Evolutionary conservation across 1,140 invertebrate genomes (phyloP).

Genomic region (Nasonia giraulti): DNA sequence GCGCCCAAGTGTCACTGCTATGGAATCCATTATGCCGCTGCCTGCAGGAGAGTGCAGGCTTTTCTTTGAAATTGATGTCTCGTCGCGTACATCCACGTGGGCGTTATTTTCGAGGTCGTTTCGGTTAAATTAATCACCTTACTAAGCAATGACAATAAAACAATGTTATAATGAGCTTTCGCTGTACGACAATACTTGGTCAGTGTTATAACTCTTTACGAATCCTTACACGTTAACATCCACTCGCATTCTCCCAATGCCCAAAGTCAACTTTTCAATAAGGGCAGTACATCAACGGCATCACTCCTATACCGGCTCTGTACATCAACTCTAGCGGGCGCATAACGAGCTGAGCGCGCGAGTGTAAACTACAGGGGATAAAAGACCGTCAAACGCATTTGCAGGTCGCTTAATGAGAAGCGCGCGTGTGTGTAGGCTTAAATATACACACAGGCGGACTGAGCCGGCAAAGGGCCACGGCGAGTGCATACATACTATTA

Average conservation of each 20-base stretch:
- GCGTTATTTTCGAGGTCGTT: too few relatives aligned
- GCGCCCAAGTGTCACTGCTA: too few relatives aligned
- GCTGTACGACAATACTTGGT: too few relatives aligned
- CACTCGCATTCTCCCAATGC: not conserved
- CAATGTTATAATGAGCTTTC: too few relatives aligned
- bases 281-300: not conserved
- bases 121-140: too few relatives aligned
- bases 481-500: not conserved
- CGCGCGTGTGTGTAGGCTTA: not conserved
- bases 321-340: not conserved
- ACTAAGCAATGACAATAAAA: too few relatives aligned
- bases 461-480: not conserved
- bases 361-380: constrained; percentile 5
- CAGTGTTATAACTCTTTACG: too few relatives aligned
- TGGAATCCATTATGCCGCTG: too few relatives aligned
- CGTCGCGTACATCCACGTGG: too few relatives aligned
- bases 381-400: constrained; percentile 12
- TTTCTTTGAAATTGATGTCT: too few relatives aligned
- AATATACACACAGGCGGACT: not conserved
- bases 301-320: not conserved
- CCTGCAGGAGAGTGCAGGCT: too few relatives aligned
- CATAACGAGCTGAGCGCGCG: not conserved
- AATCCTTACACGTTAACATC: too few relatives aligned
- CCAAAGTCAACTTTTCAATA: not conserved
- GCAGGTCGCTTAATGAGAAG: constrained; percentile 7